phyloP scores from a whole-genome alignment of 1,140 invertebrate genomes.

The Diachasma alloeum region DNA sequence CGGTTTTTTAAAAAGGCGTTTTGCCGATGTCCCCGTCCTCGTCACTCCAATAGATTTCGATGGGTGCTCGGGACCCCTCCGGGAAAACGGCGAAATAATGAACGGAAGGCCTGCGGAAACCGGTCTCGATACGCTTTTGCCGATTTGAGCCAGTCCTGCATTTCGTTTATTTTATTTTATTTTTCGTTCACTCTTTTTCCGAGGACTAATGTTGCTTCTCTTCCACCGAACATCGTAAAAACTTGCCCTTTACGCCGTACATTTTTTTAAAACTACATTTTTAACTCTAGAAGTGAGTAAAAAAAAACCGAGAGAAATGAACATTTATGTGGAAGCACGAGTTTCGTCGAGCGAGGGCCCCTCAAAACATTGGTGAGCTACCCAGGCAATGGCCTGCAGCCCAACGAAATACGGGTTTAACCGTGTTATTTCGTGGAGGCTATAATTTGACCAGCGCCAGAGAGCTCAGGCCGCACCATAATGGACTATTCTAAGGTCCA shows the following conservation, averaged over 20 bases:
- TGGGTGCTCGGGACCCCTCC: too few relatives aligned
- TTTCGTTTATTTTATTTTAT: conserved; percentile 11
- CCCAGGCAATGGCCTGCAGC: conserved; percentile 36
- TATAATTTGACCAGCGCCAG: conserved; percentile 52
- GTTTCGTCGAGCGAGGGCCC: conserved; percentile 12
- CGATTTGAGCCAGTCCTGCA: conserved; percentile 29
- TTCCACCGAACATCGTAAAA: too few relatives aligned
- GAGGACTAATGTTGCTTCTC: not conserved
- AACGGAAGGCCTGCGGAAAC: conserved; percentile 45
- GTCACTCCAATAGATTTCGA: too few relatives aligned
- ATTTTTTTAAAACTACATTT: too few relatives aligned
- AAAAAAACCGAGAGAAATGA: not conserved
- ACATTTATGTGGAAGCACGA: conserved; percentile 5
- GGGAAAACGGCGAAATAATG: conserved; percentile 37
- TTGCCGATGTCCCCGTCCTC: not conserved
- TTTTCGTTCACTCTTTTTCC: not conserved
- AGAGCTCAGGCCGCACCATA: conserved; percentile 41
- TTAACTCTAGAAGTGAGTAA: not conserved
- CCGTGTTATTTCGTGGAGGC: conserved; percentile 61
- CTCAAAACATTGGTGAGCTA: conserved; percentile 14
- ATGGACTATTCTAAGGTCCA: conserved; percentile 40
- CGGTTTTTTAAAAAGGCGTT: not conserved
- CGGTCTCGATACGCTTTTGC: conserved; percentile 42
- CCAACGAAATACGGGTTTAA: conserved; percentile 50
- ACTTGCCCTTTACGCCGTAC: too few relatives aligned